Conservation (phyloP, 2,113 vertebrate genomes). For the Tachysurus vachellii region DNA sequence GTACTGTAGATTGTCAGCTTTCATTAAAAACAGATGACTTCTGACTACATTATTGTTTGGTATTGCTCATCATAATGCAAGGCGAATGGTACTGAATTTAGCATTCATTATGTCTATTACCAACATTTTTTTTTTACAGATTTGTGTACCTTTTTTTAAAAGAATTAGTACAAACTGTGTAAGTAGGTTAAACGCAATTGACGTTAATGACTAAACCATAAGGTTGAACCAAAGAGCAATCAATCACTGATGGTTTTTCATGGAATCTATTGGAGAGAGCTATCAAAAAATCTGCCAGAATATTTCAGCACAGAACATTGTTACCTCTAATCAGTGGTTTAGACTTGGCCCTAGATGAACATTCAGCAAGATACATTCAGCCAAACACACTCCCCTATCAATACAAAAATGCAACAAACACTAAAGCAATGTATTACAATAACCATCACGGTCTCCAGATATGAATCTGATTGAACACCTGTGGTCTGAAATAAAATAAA, state of each 20-base stretch:
- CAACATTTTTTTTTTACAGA: neutral
- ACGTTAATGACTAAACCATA: neutral
- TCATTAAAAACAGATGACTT: neutral
- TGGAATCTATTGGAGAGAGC: neutral
- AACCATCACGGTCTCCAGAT: neutral
- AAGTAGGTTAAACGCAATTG: neutral
- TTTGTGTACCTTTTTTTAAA: neutral
- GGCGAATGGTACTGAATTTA: neutral
- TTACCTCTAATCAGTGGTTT: neutral
- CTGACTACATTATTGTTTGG: neutral
- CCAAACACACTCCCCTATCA: neutral
- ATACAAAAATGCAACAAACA: neutral
- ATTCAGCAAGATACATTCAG: neutral
- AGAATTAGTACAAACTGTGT: neutral
- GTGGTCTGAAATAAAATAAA: neutral
- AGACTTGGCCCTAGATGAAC: neutral
- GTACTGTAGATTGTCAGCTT: neutral
- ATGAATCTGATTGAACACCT: neutral
- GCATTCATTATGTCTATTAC: neutral
- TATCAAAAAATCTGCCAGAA: neutral
- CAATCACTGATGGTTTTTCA: neutral
- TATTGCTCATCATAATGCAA: neutral
- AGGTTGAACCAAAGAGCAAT: neutral
- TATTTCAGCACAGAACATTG: neutral
- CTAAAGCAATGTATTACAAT: neutral